Evolutionary conservation across 2,797 vertebrate species (phyloP), one percentile per base, ranked within the genome.

Genomic region (Ctenosaura bakeri): DNA sequence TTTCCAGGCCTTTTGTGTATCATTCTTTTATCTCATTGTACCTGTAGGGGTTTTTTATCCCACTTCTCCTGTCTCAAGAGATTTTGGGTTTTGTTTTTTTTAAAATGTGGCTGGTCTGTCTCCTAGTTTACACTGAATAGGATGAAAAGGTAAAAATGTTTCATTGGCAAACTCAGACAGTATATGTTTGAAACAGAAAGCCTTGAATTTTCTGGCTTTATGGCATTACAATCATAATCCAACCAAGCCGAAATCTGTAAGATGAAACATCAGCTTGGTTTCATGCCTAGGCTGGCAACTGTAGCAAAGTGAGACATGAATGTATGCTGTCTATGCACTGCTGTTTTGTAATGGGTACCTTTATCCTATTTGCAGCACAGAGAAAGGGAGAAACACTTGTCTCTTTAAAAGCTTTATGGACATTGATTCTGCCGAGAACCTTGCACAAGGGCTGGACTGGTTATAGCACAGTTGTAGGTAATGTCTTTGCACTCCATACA

Each of bases 311-410:
- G 42, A 89, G 83, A 22, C 74, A 83, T 92, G 88, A 93, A 71
- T 16, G 32, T 78, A 8, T 24, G 0, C 66, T n/a, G 62, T 88
- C 87, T 86, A 38, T 56, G 54, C 16, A 22, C 13, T 59, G 4
- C 79, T 90, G 46, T 81, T 89, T 59, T 88, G 84, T 92, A 87
- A 95, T 92, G 81, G 91, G 85, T 88, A 86, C 93, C 93, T 94
- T 94, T 88, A 32, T 85, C 79, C 38, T 91, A 0, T 8, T 88
- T 81, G 73, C 97, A 98, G 98, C 97, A 96, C 95, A 97, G 95
- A 96, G 97, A 98, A 83, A 97, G 96, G 85, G 97, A 98, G 94
- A 98, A 98, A 64, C 95, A 95, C 54, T 95, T 96, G 76, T 94
- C 94, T 52, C 95, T 97, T 92, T 98, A 97, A 98, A 92, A 89